Evolutionary conservation across 2,797 vertebrate species (phyloP).

Genomic region (Myotis planiceps): DNA sequence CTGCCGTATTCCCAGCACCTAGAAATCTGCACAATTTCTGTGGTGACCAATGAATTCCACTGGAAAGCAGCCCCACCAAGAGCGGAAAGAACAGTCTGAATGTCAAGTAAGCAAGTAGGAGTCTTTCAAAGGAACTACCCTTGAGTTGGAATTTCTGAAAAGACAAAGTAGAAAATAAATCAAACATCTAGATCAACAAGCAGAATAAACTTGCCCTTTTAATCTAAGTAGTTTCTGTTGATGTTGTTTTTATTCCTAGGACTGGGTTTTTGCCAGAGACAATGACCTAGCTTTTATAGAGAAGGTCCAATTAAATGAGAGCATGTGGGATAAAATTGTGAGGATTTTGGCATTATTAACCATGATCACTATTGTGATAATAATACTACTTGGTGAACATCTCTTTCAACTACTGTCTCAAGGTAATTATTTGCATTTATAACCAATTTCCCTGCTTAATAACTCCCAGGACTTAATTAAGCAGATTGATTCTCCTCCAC

Average conservation of each 20-base stretch:
- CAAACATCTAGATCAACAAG: not conserved
- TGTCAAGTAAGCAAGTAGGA: not conserved
- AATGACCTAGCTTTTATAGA: not conserved
- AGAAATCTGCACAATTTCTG: not conserved
- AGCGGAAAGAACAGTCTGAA: not conserved
- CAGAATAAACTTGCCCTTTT: not conserved
- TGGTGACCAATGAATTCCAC: not conserved
- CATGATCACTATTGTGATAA: not conserved
- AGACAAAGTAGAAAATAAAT: not conserved
- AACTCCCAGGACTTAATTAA: not conserved
- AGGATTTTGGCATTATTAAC: slow-evolving; percentile 23
- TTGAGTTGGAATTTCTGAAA: not conserved
- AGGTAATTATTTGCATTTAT: slow-evolving; percentile 27
- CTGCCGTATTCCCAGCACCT: not conserved
- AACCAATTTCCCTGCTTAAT: not conserved
- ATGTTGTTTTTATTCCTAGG: not conserved
- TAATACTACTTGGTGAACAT: not conserved
- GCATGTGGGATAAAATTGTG: not conserved
- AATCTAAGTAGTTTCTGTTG: not conserved
- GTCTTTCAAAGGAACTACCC: not conserved
- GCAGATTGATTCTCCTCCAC: not conserved
- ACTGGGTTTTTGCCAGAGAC: not conserved
- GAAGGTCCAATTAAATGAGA: not conserved
- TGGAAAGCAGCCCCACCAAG: not conserved
- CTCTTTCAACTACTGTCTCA: not conserved